A percentile compares a stretch with the other conserved stretches of the same genome.
Conservation (phyloP, 2,797 vertebrate genomes). For the Melanotaenia maccullochi region DNA sequence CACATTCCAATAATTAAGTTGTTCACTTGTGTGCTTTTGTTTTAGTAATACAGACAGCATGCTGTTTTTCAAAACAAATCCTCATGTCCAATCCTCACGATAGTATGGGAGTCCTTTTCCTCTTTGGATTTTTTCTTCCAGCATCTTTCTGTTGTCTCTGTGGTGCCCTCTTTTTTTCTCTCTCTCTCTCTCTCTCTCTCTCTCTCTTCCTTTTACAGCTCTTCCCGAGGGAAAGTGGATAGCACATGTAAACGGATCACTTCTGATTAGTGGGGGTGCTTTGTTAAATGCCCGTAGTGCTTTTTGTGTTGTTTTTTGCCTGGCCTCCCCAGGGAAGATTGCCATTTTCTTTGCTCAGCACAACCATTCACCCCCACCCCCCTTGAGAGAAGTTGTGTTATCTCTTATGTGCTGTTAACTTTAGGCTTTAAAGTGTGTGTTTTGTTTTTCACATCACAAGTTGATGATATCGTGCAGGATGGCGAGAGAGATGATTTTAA, state of each 20-base stretch:
- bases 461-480: conserved; percentile 46
- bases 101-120: neutral
- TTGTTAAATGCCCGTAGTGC: conserved; percentile 71
- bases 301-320: conserved; percentile 55
- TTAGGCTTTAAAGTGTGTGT: conserved; percentile 62
- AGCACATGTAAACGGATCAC: conserved; percentile 75
- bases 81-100: neutral
- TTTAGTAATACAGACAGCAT: neutral
- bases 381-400: conserved; percentile 62
- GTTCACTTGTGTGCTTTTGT: conserved; percentile 7
- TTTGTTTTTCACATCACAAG: conserved; percentile 64
- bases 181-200: neutral
- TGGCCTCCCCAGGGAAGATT: conserved; percentile 70
- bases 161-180: conserved; percentile 26
- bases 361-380: conserved; percentile 31
- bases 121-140: conserved; percentile 47
- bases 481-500: conserved; percentile 33
- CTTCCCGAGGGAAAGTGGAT: conserved; percentile 60
- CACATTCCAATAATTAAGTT: conserved; percentile 42
- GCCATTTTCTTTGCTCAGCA: conserved; percentile 63
- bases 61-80: neutral
- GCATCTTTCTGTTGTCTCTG: conserved; percentile 50
- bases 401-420: conserved; percentile 75
- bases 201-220: conserved; percentile 30
- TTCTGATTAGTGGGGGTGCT: conserved; percentile 75